Evolutionary conservation across 2,113 vertebrate genomes (phyloP).

Genomic region (Hemiscyllium ocellatum): DNA sequence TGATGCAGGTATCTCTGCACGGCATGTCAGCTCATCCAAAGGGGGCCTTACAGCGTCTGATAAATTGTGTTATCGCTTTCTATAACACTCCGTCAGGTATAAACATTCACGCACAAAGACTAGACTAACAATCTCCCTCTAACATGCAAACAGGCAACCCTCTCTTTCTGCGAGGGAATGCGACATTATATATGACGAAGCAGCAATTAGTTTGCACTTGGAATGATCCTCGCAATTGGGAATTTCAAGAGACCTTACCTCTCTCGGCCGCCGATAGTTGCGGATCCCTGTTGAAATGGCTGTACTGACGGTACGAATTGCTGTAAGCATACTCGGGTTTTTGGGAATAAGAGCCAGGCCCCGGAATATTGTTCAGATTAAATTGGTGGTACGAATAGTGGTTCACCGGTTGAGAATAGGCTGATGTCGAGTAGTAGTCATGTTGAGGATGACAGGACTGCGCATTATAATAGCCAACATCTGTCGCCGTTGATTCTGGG

Average conservation of each 20-base stretch:
- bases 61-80: background rate
- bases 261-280: constrained; percentile 77
- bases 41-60: background rate
- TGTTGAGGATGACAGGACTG: constrained; percentile 68
- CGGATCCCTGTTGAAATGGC: constrained; percentile 82
- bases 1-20: background rate
- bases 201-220: background rate
- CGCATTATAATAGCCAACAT: constrained; percentile 89
- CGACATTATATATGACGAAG: background rate
- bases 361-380: constrained; percentile 77
- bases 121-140: background rate
- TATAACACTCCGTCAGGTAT: background rate
- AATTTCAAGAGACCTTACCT: constrained; percentile 58
- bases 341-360: constrained; percentile 74
- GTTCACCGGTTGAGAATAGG: constrained; percentile 75
- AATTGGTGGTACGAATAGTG: constrained; percentile 81
- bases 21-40: background rate
- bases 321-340: constrained; percentile 89
- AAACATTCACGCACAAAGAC: too few species aligned
- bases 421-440: constrained; percentile 77
- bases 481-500: constrained; percentile 89
- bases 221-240: background rate
- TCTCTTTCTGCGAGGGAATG: background rate
- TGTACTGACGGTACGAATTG: constrained; percentile 80
- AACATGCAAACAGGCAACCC: too few species aligned